phyloP scores from a whole-genome alignment of 2,888 invertebrate species.

The Melanchra persicariae region DNA sequence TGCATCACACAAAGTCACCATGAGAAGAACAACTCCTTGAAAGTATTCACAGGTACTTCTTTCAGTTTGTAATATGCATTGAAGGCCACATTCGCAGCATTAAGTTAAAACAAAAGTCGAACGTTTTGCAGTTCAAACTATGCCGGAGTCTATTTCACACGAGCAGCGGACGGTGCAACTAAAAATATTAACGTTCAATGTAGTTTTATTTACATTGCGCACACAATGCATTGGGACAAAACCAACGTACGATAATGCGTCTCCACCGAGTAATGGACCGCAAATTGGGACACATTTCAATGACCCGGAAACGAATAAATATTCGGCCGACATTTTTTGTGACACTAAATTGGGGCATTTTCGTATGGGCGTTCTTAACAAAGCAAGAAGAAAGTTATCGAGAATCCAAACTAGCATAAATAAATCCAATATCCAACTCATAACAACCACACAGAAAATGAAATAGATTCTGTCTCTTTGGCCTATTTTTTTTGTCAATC shows the following conservation, averaged over 20 bases:
- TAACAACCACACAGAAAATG: not conserved
- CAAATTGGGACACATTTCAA: conserved; percentile 13
- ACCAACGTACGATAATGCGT: conserved; percentile 14
- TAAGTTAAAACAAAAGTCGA: conserved; percentile 28
- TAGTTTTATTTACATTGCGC: conserved; percentile 25
- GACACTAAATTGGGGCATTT: not conserved
- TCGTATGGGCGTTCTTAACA: conserved; percentile 1
- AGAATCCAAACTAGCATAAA: not conserved
- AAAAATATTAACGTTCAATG: conserved; percentile 11
- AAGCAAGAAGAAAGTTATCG: conserved; percentile 25
- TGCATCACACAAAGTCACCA: not conserved
- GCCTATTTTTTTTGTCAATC: not conserved
- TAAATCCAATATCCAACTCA: not conserved
- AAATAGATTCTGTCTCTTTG: not conserved
- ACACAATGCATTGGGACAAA: conserved; percentile 5
- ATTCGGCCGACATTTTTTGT: not conserved
- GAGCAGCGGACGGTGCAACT: conserved; percentile 20
- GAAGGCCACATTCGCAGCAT: conserved; percentile 1
- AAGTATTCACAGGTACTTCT: not conserved
- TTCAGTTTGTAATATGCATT: not conserved
- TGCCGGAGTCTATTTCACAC: conserved; percentile 15
- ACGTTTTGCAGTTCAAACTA: conserved; percentile 24
- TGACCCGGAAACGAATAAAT: conserved; percentile 21
- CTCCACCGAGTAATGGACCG: conserved; percentile 12
- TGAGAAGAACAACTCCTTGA: not conserved